Evolutionary conservation across 2,888 invertebrate genomes (phyloP), one percentile per base, ranked within the genome.

Genomic region (Hoplodrina blanda): DNA sequence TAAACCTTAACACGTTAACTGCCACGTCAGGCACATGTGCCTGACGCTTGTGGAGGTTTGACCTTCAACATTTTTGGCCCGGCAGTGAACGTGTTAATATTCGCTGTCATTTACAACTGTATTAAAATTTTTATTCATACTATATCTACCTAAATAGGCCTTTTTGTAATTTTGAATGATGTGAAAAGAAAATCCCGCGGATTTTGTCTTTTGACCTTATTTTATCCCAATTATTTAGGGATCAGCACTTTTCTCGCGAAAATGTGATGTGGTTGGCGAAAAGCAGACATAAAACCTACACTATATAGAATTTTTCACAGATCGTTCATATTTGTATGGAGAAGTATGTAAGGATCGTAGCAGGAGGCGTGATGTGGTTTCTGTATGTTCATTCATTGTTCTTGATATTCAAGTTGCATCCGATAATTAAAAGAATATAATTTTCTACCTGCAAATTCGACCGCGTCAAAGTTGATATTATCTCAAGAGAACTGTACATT

Each of bases 191-290:
- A 76, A 70, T 57, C 65, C 50, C 1, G 1, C 5, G 59, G 57
- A 64, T 69, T 49, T 61, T 60, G 41, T 63, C 52, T 74, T 59
- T 49, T 10, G 17, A n/a, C n/a, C 49, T 62, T 67, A 33, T 62
- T 54, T 55, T 57, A 62, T 74, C 60, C 57, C 74, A 74, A 77
- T 80, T 82, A 78, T 75, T 80, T 77, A 20, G 50, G 71, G 80
- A 82, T 81, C 69, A 82, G 60, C 33, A 56, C 49, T 68, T 73
- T 76, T 19, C 30, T 62, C n/a, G 17, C 11, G 20, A 62, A 77
- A 77, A 52, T 25, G 54, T 63, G 59, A 54, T 17, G 20, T 20
- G 4, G 53, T 50, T 4, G 53, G 33, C 44, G 55, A 52, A 49
- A 20, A 13, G 6, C 37, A 52, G 20, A n/a, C 19, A 30, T 49